Percentiles rank a stretch among this genome's conserved stretches.
Conservation (phyloP, 2,113 vertebrate genomes). For the Sula dactylatra region DNA sequence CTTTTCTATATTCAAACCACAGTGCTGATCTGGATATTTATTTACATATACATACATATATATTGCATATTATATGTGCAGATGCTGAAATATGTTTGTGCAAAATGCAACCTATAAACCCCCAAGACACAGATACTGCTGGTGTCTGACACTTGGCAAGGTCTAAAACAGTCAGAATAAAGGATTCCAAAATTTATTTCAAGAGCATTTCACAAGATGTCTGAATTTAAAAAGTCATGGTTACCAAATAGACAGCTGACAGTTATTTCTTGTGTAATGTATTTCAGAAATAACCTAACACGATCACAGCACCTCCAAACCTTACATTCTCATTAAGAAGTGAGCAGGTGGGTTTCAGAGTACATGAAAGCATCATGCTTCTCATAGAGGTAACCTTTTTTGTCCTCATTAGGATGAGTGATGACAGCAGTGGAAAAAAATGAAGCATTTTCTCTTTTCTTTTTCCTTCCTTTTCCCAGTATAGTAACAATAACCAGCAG, state of each 20-base stretch:
- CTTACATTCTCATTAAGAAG: slow-evolving; percentile 67
- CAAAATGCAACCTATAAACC: slow-evolving; percentile 28
- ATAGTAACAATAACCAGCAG: slow-evolving; percentile 61
- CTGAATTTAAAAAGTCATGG: slow-evolving; percentile 5
- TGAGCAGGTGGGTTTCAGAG: slow-evolving; percentile 65
- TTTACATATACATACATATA: neutral
- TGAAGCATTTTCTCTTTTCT: slow-evolving; percentile 49
- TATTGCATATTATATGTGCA: neutral
- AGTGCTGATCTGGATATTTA: neutral
- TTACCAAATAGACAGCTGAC: slow-evolving; percentile 53
- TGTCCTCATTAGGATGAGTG: slow-evolving; percentile 68
- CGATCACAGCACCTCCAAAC: slow-evolving; percentile 48
- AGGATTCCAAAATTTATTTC: slow-evolving; percentile 24
- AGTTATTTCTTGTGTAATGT: slow-evolving; percentile 35
- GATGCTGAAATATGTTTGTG: neutral
- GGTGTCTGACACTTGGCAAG: slow-evolving; percentile 1
- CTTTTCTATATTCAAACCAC: neutral
- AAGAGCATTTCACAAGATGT: neutral
- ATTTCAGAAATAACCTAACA: slow-evolving; percentile 61
- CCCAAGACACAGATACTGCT: neutral
- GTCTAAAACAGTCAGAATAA: neutral
- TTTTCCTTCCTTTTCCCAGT: slow-evolving; percentile 24
- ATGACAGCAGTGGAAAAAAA: slow-evolving; percentile 64
- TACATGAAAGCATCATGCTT: slow-evolving; percentile 63
- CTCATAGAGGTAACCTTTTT: slow-evolving; percentile 66